Conservation (phyloP, 1,140 invertebrate genomes). For the Eriocheir sinensis region DNA sequence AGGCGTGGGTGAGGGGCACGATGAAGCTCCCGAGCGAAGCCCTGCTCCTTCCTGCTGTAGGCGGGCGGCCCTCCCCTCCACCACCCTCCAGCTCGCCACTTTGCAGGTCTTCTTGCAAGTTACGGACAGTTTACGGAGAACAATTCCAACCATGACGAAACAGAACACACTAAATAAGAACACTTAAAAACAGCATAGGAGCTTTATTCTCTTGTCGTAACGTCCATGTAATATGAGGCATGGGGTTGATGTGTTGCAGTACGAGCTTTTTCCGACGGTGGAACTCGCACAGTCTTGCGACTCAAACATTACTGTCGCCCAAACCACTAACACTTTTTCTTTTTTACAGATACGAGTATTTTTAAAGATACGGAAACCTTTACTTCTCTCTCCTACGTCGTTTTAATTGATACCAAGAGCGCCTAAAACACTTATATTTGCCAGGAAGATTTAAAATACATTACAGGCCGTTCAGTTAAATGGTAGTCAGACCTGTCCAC, state of each 20-base stretch:
- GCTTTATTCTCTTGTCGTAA: background rate
- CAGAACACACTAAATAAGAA: background rate
- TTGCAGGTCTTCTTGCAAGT: background rate
- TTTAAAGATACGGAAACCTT: background rate
- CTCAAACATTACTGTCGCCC: constrained; percentile 12
- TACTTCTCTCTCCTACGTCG: background rate
- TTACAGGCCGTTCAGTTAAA: background rate
- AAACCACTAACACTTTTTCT: background rate
- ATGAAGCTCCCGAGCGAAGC: constrained; percentile 1
- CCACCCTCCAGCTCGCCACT: background rate
- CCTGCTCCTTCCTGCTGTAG: background rate
- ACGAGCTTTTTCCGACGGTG: background rate
- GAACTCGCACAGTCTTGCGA: background rate
- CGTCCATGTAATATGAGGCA: constrained; percentile 24
- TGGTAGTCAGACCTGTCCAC: background rate
- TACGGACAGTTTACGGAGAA: background rate
- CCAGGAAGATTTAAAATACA: background rate
- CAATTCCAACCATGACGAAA: background rate
- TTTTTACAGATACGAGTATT: background rate
- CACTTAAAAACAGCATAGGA: background rate
- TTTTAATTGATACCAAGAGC: background rate
- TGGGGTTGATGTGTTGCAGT: constrained; percentile 1
- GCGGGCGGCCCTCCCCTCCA: background rate
- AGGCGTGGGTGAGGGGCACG: background rate
- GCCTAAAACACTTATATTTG: background rate